phyloP scores from a whole-genome alignment of 2,113 vertebrate species.

The Mesembrinibis cayennensis region DNA sequence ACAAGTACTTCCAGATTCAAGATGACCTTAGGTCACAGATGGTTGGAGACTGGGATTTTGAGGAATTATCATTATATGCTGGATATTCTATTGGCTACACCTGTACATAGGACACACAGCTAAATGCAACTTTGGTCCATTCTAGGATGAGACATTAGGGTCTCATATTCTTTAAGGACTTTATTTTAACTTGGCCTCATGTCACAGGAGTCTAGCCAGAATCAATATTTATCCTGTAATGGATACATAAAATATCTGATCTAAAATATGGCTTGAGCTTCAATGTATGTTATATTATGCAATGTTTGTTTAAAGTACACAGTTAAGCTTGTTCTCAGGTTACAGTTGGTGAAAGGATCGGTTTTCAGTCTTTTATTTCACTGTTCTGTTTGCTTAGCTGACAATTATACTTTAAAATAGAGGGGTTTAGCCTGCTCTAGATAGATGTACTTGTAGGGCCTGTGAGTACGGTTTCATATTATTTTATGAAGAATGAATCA shows the following conservation, averaged over 20 bases:
- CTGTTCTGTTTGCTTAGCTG: constrained; percentile 37
- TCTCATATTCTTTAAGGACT: neutral
- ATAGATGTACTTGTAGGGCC: neutral
- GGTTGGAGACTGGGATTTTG: neutral
- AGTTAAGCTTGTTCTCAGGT: neutral
- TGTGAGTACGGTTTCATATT: neutral
- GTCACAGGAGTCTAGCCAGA: neutral
- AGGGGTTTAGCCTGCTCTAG: neutral
- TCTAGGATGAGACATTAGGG: neutral
- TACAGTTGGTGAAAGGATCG: neutral
- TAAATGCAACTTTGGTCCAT: neutral
- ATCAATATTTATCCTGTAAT: constrained; percentile 20
- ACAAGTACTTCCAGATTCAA: neutral
- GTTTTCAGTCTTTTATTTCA: constrained; percentile 11
- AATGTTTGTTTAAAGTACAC: neutral
- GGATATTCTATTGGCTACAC: neutral
- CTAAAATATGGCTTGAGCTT: neutral
- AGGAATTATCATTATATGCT: neutral
- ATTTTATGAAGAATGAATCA: neutral
- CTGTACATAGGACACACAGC: neutral
- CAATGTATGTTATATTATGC: neutral
- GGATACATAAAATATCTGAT: neutral
- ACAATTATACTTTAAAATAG: neutral
- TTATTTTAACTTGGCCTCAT: neutral
- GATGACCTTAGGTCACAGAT: neutral